These are phyloP conservation scores for Dasypolia templi DNA, from an alignment of 2,888 invertebrate genomes.

Conservation along the genomic window DNA sequence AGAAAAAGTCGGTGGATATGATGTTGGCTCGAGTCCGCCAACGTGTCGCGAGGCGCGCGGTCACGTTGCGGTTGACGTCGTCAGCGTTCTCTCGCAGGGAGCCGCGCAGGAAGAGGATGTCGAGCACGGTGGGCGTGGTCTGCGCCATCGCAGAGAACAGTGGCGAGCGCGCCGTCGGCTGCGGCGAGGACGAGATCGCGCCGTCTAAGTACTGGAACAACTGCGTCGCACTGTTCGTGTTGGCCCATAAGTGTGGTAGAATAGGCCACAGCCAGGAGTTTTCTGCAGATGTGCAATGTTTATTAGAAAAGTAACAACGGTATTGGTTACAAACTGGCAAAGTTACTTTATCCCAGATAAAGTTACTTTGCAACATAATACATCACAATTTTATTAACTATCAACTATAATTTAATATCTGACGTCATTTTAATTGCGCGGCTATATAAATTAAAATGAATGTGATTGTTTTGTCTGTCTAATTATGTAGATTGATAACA, in stretches of 20 bases:
- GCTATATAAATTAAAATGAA: constrained; percentile 23
- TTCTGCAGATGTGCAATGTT: constrained; percentile 80
- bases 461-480: constrained; percentile 4
- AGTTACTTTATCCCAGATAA: not conserved
- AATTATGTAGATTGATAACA: not conserved
- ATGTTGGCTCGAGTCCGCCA: constrained; percentile 93
- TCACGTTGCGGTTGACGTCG: constrained; percentile 92
- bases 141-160: constrained; percentile 94
- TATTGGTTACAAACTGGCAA: constrained; percentile 3
- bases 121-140: constrained; percentile 92
- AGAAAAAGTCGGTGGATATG: constrained; percentile 93
- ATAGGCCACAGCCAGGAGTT: constrained; percentile 92
- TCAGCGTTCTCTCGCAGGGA: constrained; percentile 92
- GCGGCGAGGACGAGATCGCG: constrained; percentile 83
- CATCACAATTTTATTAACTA: constrained; percentile 27
- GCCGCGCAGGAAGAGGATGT: constrained; percentile 91
- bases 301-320: not conserved
- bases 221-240: constrained; percentile 85
- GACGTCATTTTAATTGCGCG: not conserved
- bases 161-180: constrained; percentile 84
- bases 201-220: constrained; percentile 84
- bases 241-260: constrained; percentile 92
- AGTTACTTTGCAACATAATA: constrained; percentile 18
- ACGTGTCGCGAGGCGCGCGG: constrained; percentile 91
- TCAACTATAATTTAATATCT: constrained; percentile 4